A percentile compares a stretch with the other conserved stretches of the same genome.
These are phyloP conservation scores for cattle (Bos taurus) DNA, from an alignment of 2,113 vertebrate species.

Conservation along the genomic window ARS-UCD2.0 NC_037331.1:8410501-8411000, in stretches of 20 bases:
- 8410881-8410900: neutral
- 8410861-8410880: neutral
- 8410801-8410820: accelerated
- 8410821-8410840: neutral
- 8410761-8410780: too few relatives aligned
- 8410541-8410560: accelerated
- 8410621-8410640: neutral
- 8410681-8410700: neutral
- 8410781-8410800: neutral
- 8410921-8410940: neutral
- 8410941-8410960: neutral
- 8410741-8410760: accelerated
- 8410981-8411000: neutral
- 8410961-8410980: neutral
- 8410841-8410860: neutral
- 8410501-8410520: neutral
- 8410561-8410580: neutral
- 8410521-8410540: neutral
- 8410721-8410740: neutral
- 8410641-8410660: neutral
- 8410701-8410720: neutral
- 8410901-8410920: neutral
- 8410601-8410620: neutral
- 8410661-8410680: neutral
- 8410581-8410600: accelerated